Evolutionary conservation across 2,888 invertebrate species (phyloP), one percentile per base, ranked within the genome.

Genomic region (Gymnosoma rotundatum): DNA sequence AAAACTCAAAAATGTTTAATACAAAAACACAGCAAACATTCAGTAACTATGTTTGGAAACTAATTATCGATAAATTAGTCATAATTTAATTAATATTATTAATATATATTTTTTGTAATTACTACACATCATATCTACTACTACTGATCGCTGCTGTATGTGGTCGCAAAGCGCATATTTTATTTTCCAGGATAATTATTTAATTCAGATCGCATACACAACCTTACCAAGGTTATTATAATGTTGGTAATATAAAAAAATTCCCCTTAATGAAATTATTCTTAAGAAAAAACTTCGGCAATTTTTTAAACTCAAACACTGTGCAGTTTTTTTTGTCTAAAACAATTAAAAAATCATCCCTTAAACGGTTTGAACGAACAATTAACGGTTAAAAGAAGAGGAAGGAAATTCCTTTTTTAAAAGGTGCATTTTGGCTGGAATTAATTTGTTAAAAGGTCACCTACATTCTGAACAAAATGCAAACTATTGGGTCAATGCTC

Each of bases 401-500:
- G 69, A 69, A 74, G 69, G 69, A 69, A 83, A 74, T 78, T 74
- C 83, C 58, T 69, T 83, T 69, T 83, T 50, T 38, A 6, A 75
- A 83, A 83, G 83, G 79, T 83, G 83, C 79, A 83, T 72, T 64
- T 60, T 18, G 38, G 6, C 38, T 64, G 63, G 7, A 70, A 60
- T 70, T 69, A 66, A 52, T 72, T 64, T 67, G 10, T 72, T 63
- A 21, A 83, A 83, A 80, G 83, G 83, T 83, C 83, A 76, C 70
- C 81, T 75, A 83, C 45, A 56, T 76, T 21, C 70, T 25, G 21
- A 6, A 75, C n/a, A 50, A 32, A 66, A 52, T 7, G 38, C 64
- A 61, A 61, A 64, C n/a, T 58, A 79, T 64, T 79, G 50, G 72
- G 78, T 79, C 78, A 79, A 72, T 79, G 72, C 58, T 72, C 78